Percentiles rank a stretch among this genome's conserved stretches.
phyloP scores from a whole-genome alignment of 2,888 invertebrate species.

The Apamea monoglypha region DNA sequence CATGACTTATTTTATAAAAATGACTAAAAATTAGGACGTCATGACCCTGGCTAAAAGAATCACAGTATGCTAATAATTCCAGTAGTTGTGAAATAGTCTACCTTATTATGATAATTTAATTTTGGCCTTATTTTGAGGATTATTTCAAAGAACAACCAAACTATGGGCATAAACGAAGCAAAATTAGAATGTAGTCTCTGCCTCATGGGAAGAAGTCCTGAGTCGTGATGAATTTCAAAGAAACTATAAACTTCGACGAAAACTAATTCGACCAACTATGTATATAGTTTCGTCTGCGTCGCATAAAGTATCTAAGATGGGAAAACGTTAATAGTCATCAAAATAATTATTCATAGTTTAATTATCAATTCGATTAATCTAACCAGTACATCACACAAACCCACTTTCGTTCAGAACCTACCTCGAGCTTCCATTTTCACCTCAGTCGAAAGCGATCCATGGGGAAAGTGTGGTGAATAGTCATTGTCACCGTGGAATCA shows the following conservation, averaged over 20 bases:
- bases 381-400: slow-evolving; percentile 30
- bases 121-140: background rate
- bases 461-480: slow-evolving; percentile 72
- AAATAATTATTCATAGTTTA: background rate
- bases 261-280: background rate
- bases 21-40: background rate
- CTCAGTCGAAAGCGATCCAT: slow-evolving; percentile 63
- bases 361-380: background rate
- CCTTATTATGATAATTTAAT: background rate
- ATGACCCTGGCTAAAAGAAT: background rate
- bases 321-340: background rate
- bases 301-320: background rate
- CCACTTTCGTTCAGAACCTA: slow-evolving; percentile 39
- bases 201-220: background rate
- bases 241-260: background rate
- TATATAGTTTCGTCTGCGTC: background rate
- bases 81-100: background rate
- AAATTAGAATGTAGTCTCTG: background rate
- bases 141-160: background rate
- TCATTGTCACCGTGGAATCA: slow-evolving; percentile 60
- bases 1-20: background rate
- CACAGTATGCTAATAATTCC: background rate
- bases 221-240: background rate
- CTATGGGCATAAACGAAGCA: background rate
- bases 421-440: slow-evolving; percentile 60